Conservation (phyloP, 37 sponge, comb jelly and placozoan species). For the Petrosia ficiformis region DNA sequence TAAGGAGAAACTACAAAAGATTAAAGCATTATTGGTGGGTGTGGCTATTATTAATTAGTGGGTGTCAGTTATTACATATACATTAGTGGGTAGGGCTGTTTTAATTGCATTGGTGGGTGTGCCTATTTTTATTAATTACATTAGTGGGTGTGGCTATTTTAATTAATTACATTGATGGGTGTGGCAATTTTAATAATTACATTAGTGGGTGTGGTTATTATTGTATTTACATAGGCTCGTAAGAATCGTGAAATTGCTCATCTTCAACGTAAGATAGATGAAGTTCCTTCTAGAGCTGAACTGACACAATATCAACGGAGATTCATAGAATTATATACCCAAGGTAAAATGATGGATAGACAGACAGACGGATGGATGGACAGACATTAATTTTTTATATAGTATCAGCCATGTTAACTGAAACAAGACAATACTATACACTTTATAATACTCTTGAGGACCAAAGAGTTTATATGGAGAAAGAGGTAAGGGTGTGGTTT, state of each 20-base stretch:
- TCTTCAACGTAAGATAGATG: constrained; percentile 91
- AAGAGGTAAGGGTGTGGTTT: constrained; percentile 52
- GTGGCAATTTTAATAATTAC: not conserved
- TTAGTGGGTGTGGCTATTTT: constrained; percentile 44
- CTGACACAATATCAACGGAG: constrained; percentile 93
- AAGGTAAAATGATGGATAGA: constrained; percentile 63
- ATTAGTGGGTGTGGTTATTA: constrained; percentile 40
- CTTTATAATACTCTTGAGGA: constrained; percentile 97
- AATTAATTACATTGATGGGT: constrained; percentile 52
- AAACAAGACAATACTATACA: constrained; percentile 93
- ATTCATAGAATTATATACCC: constrained; percentile 81
- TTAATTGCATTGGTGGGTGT: constrained; percentile 61
- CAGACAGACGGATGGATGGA: too few species aligned
- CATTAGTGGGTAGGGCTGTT: too few species aligned
- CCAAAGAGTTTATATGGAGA: constrained; percentile 88
- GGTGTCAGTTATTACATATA: too few species aligned
- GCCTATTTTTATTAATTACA: not conserved
- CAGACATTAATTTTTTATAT: not conserved
- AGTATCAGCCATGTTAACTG: constrained; percentile 85
- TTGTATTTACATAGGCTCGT: constrained; percentile 64
- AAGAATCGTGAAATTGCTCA: constrained; percentile 92
- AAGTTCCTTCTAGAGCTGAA: constrained; percentile 89
- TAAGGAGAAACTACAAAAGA: constrained; percentile 81
- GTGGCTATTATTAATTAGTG: not conserved
- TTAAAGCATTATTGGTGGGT: constrained; percentile 69